Base-by-base conservation (phyloP, 1,140 invertebrate genomes). In the Tetraneura akinire region DNA sequence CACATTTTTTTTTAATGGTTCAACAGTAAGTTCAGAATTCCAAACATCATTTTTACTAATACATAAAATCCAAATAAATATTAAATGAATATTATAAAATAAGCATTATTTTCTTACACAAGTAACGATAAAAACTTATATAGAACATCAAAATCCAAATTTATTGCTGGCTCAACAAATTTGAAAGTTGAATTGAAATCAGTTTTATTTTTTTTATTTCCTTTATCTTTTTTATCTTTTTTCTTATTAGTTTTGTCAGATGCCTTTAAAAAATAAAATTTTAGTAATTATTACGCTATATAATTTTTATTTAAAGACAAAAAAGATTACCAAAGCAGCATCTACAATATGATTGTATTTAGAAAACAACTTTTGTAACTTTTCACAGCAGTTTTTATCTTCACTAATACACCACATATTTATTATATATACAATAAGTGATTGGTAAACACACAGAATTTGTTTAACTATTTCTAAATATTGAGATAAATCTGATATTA, bases 51-150 rank as follows among this genome's bases (percentile, higher is more conserved):
- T 47, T 45, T 37, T 18, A 45, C 74, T 78, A 47, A 45, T 60
- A 78, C 8, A 78, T 16, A 0, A 32, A 23, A 23, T 68, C 9
- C 4, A 68, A 21, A 23, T 14, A 2, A 13, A 8, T 23, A 8
- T 8, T 21, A 45, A 23, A 1, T 13, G n/a, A n/a, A n/a, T n/a
- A n/a, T n/a, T n/a, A 53, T 53, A 53, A n/a, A 53, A n/a, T 53
- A n/a, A n/a, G 51, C 2, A n/a, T 53, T n/a, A 53, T n/a, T 14
- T n/a, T 62, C 74, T 78, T 47, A 78, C 74, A n/a, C 0, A 13
- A 78, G 74, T 62, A 78, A n/a, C n/a, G 74, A 78, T 37, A 78
- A 21, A 78, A 78, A 78, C 21, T 78, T 78, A 8, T 78, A 62
- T 0, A 78, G 5, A 10, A 78, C 55, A 47, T 78, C 42, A n/a